A percentile compares a stretch with the other conserved stretches of the same genome.
Evolutionary conservation across 2,888 invertebrate species (phyloP).

Genomic region (Ophion ventricosus): DNA sequence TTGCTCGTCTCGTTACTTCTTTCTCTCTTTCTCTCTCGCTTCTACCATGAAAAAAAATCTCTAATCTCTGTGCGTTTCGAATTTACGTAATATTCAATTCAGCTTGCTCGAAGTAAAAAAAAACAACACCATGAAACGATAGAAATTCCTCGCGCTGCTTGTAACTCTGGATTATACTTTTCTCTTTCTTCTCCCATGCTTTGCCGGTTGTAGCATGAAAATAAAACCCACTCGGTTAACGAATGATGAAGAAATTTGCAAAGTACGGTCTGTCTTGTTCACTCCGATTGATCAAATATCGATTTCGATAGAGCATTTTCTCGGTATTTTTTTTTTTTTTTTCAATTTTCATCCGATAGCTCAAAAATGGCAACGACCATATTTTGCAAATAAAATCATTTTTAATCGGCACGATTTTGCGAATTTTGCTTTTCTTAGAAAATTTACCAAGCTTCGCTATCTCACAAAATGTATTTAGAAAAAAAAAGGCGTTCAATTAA

Average conservation of each 20-base stretch:
- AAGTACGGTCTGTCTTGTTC: conserved; percentile 35
- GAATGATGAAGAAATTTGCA: conserved; percentile 34
- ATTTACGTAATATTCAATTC: not conserved
- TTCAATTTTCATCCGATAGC: conserved; percentile 16
- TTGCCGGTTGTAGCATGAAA: conserved; percentile 20
- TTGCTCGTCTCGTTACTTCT: not conserved
- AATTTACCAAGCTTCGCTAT: too few relatives aligned
- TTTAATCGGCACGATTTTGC: not conserved
- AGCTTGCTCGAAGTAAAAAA: not conserved
- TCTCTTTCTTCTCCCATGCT: conserved; percentile 30
- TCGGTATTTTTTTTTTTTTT: not conserved
- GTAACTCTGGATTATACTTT: not conserved
- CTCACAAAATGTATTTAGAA: not conserved
- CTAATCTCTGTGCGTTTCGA: not conserved
- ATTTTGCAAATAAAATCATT: conserved; percentile 13
- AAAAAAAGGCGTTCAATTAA: conserved; percentile 19
- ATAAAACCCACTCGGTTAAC: not conserved
- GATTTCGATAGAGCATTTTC: conserved; percentile 30
- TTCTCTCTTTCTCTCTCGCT: conserved; percentile 4
- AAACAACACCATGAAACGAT: not conserved
- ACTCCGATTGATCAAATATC: conserved; percentile 32
- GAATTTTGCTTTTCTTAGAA: not conserved
- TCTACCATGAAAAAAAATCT: conserved; percentile 7
- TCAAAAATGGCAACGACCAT: conserved; percentile 23
- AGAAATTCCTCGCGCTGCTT: conserved; percentile 1